Conservation (phyloP, 2,113 vertebrate genomes). For the Lagenorhynchus albirostris region DNA sequence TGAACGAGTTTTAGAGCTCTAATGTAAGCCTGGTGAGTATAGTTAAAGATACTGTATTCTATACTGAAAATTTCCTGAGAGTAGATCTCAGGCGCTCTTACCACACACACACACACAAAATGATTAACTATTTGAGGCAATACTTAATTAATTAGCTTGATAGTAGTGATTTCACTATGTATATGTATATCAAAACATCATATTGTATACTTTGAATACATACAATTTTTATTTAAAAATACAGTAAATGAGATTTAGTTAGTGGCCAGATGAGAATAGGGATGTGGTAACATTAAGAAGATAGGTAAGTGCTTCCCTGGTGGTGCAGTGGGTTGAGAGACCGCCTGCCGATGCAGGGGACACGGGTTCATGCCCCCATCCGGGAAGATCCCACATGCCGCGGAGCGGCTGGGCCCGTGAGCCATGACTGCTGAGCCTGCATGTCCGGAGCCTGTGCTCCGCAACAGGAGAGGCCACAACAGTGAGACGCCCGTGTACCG, state of each 20-base stretch:
- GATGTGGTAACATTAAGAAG: neutral
- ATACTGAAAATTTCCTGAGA: neutral
- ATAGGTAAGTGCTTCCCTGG: neutral
- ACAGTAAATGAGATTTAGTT: neutral
- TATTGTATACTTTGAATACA: neutral
- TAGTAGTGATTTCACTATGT: neutral
- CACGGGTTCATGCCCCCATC: accelerated
- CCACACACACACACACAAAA: neutral
- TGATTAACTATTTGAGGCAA: neutral
- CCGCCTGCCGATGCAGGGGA: too few species aligned
- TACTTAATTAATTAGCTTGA: neutral
- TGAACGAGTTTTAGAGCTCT: neutral
- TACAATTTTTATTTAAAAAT: neutral
- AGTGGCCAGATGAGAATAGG: neutral
- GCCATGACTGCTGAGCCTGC: too few species aligned
- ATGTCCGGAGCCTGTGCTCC: too few species aligned
- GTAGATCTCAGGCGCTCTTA: neutral
- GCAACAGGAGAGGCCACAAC: too few species aligned
- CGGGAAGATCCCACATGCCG: too few species aligned
- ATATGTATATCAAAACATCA: neutral
- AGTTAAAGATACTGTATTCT: neutral
- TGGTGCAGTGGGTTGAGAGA: too few species aligned
- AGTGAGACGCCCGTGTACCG: too few species aligned
- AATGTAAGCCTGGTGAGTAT: neutral
- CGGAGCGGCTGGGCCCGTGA: too few species aligned